Percentiles rank a stretch among this genome's conserved stretches.
Evolutionary conservation across 2,888 invertebrate genomes (phyloP).

Genomic region (Gandaritis pyraliata): DNA sequence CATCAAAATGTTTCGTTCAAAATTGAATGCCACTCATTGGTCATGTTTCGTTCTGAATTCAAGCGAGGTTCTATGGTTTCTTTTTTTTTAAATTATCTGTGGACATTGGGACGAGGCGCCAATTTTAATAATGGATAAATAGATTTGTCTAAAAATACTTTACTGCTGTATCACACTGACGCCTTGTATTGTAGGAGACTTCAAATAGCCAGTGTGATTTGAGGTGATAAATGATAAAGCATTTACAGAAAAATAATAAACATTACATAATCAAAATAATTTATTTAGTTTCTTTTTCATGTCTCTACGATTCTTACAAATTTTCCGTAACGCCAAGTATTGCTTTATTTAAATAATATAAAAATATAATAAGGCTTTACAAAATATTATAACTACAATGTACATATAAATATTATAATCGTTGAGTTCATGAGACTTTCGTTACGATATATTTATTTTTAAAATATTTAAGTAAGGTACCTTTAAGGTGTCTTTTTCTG

Average conservation of each 20-base stretch:
- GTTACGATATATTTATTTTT: slow-evolving; percentile 6
- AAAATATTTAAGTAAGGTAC: background rate
- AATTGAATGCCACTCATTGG: background rate
- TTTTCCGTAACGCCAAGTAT: slow-evolving; percentile 31
- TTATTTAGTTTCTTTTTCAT: slow-evolving; percentile 61
- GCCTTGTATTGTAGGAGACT: too few species aligned
- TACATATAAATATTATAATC: slow-evolving; percentile 36
- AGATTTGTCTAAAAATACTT: too few species aligned
- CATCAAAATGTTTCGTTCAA: background rate
- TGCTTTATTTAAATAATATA: slow-evolving; percentile 39
- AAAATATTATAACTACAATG: slow-evolving; percentile 31
- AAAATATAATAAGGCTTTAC: slow-evolving; percentile 40
- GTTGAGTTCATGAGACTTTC: slow-evolving; percentile 38
- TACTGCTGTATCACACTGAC: too few species aligned
- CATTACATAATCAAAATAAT: slow-evolving; percentile 66
- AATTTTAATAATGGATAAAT: too few species aligned
- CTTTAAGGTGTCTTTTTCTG: background rate
- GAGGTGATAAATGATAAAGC: too few species aligned
- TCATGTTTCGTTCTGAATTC: too few species aligned
- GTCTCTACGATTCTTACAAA: slow-evolving; percentile 48
- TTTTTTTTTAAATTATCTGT: too few species aligned
- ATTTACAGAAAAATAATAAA: slow-evolving; percentile 27
- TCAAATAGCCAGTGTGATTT: too few species aligned
- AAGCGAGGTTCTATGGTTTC: too few species aligned
- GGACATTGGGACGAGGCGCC: too few species aligned